Percentiles rank a stretch among this genome's conserved stretches.
phyloP scores from a whole-genome alignment of 2,113 vertebrate genomes.

The Tringa solitaria region DNA sequence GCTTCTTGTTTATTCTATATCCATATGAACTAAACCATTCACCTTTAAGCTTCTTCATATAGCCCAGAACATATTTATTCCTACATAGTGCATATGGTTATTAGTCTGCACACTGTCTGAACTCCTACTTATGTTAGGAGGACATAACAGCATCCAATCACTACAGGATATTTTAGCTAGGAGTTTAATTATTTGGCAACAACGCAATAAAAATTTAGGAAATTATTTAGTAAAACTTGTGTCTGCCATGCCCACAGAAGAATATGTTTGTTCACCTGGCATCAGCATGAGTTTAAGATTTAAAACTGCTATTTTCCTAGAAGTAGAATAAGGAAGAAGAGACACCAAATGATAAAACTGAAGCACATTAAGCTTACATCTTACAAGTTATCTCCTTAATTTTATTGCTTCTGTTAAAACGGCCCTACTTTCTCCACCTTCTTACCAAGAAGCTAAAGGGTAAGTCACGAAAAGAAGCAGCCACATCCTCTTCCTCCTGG shows the following conservation, averaged over 20 bases:
- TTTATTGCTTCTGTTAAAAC: background rate
- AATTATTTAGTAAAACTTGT: background rate
- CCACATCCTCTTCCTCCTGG: background rate
- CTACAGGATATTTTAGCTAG: background rate
- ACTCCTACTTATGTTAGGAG: background rate
- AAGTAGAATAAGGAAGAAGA: background rate
- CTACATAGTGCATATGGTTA: background rate
- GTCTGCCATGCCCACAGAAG: background rate
- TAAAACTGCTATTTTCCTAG: background rate
- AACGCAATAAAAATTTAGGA: background rate
- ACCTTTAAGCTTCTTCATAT: background rate
- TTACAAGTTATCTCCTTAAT: background rate
- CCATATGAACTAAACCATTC: background rate
- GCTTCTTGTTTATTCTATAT: background rate
- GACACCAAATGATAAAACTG: background rate
- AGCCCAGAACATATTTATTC: background rate
- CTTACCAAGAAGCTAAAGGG: background rate
- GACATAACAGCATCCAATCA: background rate
- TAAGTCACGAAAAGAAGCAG: background rate
- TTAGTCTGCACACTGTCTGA: background rate
- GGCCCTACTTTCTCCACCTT: background rate
- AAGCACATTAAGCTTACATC: background rate
- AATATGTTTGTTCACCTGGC: background rate
- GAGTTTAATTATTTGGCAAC: background rate
- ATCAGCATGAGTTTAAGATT: background rate